Evolutionary conservation across 2,797 vertebrate species (phyloP).

Genomic region (Sebastes nivosus): DNA sequence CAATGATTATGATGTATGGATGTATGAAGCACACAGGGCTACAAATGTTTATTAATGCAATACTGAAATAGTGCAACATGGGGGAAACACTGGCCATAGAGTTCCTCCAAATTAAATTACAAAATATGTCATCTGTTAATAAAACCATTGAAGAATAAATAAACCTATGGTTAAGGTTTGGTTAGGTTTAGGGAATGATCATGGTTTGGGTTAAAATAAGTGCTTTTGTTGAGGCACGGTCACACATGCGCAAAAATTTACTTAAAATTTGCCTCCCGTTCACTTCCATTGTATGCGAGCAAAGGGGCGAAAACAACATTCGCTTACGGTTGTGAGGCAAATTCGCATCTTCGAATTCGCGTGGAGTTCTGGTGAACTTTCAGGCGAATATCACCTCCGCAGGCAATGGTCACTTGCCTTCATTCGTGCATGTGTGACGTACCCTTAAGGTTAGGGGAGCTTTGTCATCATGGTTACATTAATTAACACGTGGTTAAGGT

Average conservation of each 20-base stretch:
- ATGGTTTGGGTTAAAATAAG: background rate
- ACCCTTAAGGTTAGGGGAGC: background rate
- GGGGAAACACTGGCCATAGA: background rate
- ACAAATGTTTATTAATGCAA: background rate
- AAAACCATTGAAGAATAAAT: background rate
- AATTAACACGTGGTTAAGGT: background rate
- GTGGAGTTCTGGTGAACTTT: too few relatives aligned
- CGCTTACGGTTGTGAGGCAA: too few relatives aligned
- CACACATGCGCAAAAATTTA: accelerated
- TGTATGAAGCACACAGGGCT: background rate
- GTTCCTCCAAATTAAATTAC: background rate
- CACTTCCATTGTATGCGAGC: too few relatives aligned
- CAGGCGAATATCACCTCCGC: too few relatives aligned
- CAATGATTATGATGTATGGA: background rate
- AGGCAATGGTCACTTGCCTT: too few relatives aligned
- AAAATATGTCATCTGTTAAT: background rate
- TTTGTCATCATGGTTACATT: background rate
- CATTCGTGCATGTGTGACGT: accelerated
- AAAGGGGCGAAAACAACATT: too few relatives aligned
- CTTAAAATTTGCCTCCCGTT: too few relatives aligned
- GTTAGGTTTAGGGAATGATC: background rate
- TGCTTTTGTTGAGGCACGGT: too few relatives aligned
- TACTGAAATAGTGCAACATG: background rate
- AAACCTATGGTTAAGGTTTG: background rate
- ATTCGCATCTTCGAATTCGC: too few relatives aligned